These are phyloP conservation scores for Globicephala melas DNA, from an alignment of 2,113 vertebrate species.

Conservation along the genomic window DNA sequence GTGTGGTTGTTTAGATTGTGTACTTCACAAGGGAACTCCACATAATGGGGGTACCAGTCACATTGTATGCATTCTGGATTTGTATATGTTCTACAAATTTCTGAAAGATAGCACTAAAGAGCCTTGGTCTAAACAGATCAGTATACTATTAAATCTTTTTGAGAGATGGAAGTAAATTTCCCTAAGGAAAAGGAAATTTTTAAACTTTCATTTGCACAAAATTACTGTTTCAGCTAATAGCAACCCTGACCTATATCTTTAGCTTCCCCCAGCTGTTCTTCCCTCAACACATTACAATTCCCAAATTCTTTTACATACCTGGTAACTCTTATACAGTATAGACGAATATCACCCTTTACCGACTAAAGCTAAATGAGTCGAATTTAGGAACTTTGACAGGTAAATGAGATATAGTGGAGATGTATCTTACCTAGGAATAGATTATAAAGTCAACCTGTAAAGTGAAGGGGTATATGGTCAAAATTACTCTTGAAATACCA, in stretches of 20 bases:
- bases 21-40: background rate
- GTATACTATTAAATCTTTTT: background rate
- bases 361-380: background rate
- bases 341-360: background rate
- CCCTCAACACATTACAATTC: background rate
- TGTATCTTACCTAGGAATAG: background rate
- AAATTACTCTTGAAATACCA: background rate
- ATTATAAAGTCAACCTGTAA: background rate
- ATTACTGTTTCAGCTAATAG: background rate
- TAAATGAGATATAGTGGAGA: background rate
- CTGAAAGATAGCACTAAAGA: background rate
- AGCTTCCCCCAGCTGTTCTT: background rate
- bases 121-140: background rate
- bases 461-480: background rate
- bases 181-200: background rate
- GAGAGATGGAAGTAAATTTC: background rate
- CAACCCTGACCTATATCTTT: background rate
- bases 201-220: background rate
- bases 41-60: background rate
- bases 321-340: background rate
- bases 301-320: background rate
- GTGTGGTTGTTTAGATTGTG: background rate
- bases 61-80: background rate
- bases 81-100: background rate
- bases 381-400: background rate